phyloP scores from a whole-genome alignment of 2,888 invertebrate species.

The Lasius fuliginosus region DNA sequence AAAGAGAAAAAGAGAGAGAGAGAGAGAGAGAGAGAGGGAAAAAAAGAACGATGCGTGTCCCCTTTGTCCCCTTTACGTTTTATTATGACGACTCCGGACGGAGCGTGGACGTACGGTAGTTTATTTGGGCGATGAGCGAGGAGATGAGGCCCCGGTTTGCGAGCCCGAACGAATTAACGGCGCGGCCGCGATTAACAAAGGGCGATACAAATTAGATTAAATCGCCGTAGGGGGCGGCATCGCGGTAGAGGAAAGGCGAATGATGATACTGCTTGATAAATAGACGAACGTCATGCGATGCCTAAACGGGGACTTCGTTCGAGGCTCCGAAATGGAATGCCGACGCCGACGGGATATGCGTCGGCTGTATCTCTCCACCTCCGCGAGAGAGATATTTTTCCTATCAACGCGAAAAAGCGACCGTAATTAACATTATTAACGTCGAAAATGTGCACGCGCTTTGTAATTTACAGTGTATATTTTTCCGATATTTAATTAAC shows the following conservation, averaged over 20 bases:
- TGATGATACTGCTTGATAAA: conserved; percentile 86
- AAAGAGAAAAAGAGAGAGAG: no score
- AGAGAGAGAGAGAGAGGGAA: no score
- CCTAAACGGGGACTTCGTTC: conserved; percentile 82
- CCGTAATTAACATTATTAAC: conserved; percentile 42
- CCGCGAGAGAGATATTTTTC: conserved; percentile 15
- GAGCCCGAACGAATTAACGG: conserved; percentile 83
- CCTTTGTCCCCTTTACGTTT: conserved; percentile 65
- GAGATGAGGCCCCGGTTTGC: conserved; percentile 72
- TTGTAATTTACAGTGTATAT: conserved; percentile 28
- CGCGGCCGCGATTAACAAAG: conserved; percentile 84
- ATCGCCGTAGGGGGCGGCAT: conserved; percentile 86
- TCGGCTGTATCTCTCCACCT: not conserved
- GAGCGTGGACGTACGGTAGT: conserved; percentile 81
- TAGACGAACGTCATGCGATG: conserved; percentile 85
- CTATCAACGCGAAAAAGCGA: conserved; percentile 11
- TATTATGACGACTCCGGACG: conserved; percentile 74
- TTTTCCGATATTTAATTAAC: conserved; percentile 18
- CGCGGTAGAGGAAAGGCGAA: conserved; percentile 81
- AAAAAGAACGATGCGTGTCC: conserved; percentile 36
- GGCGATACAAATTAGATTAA: conserved; percentile 86
- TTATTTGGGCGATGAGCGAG: conserved; percentile 77
- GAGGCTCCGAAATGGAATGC: conserved; percentile 68
- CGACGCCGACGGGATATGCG: conserved; percentile 44
- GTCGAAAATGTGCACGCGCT: not conserved